Conservation (phyloP, 2,113 vertebrate species). For the Malurus alboscapulatus region DNA sequence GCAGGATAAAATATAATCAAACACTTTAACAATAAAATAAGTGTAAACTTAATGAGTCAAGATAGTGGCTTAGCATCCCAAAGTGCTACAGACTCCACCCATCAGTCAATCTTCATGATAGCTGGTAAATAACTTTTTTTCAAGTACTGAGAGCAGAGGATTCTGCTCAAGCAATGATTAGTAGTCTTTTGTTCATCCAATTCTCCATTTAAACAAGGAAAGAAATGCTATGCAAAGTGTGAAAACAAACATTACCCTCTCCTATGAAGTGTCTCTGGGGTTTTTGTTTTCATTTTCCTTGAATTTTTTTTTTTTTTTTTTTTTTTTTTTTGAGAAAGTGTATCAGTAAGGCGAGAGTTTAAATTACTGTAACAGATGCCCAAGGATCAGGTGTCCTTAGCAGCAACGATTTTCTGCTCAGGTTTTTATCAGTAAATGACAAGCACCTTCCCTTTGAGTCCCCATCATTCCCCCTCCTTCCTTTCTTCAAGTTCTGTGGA, state of each 20-base stretch:
- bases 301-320: background rate
- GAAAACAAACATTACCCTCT: slow-evolving; percentile 19
- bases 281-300: slow-evolving; percentile 1
- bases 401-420: slow-evolving; percentile 64
- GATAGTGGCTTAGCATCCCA: background rate
- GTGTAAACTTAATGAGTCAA: background rate
- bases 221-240: background rate
- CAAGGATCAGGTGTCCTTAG: slow-evolving; percentile 59
- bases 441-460: slow-evolving; percentile 60
- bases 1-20: background rate
- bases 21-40: slow-evolving; percentile 11
- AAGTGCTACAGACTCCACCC: background rate
- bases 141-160: background rate
- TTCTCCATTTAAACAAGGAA: background rate
- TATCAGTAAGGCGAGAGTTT: slow-evolving; percentile 11
- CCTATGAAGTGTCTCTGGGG: background rate
- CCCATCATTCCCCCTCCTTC: slow-evolving; percentile 11
- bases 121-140: background rate
- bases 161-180: background rate
- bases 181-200: slow-evolving; percentile 3
- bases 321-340: background rate
- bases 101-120: background rate
- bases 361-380: slow-evolving; percentile 52
- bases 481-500: slow-evolving; percentile 52
- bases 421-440: slow-evolving; percentile 69